Conservation (phyloP, 2,888 invertebrate species). For the Volucella zonaria region DNA sequence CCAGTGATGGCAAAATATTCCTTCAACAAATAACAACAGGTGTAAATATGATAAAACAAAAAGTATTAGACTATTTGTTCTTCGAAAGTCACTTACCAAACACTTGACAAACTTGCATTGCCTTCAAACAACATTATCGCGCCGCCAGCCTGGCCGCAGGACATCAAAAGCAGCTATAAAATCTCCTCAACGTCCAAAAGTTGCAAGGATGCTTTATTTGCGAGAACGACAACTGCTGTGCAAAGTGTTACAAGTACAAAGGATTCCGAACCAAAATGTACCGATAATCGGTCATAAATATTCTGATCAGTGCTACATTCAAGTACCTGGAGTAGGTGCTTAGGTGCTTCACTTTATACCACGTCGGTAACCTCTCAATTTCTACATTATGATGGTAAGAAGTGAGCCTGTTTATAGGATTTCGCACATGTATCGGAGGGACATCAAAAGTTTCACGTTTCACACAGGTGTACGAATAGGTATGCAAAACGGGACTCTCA, state of each 20-base stretch:
- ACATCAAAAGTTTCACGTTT: constrained; percentile 23
- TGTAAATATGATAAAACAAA: constrained; percentile 25
- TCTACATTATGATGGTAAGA: constrained; percentile 17
- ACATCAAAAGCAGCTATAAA: constrained; percentile 61
- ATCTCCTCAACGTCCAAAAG: constrained; percentile 50
- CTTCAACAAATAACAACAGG: constrained; percentile 29
- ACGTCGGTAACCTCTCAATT: constrained; percentile 38
- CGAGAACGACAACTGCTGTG: constrained; percentile 49
- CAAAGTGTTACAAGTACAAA: constrained; percentile 68
- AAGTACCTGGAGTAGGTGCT: constrained; percentile 28
- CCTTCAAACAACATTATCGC: constrained; percentile 13
- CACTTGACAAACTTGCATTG: constrained; percentile 60
- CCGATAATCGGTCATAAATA: constrained; percentile 72
- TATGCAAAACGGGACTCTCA: constrained; percentile 49
- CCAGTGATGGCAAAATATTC: background rate
- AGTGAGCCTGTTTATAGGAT: constrained; percentile 18
- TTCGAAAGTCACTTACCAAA: constrained; percentile 48
- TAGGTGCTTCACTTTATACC: constrained; percentile 44
- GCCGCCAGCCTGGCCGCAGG: constrained; percentile 17
- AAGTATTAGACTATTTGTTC: constrained; percentile 48
- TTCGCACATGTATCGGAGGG: constrained; percentile 30
- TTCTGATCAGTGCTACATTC: constrained; percentile 65
- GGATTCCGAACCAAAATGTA: constrained; percentile 67
- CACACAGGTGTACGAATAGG: constrained; percentile 33
- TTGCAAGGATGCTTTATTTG: constrained; percentile 58